phyloP scores from a whole-genome alignment of 2,113 vertebrate genomes.

The Onychorhynchus coronatus region DNA sequence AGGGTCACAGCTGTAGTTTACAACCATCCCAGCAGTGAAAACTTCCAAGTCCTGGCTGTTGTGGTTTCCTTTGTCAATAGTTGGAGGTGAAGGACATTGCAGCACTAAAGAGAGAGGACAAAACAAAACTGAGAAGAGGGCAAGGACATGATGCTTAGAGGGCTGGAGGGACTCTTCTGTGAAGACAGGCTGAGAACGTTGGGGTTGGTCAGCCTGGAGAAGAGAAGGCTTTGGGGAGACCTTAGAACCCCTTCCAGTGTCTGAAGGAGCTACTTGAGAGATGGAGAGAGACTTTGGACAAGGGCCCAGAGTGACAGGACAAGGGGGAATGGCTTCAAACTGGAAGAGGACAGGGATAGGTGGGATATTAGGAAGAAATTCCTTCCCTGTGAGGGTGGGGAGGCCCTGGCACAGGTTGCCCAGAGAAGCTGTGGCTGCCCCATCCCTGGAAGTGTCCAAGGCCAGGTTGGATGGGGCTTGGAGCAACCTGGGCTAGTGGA shows the following conservation, averaged over 20 bases:
- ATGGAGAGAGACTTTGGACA: not conserved
- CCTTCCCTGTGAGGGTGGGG: accelerated
- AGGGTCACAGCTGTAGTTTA: constrained; percentile 67
- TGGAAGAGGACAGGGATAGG: no score
- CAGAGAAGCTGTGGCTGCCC: not conserved
- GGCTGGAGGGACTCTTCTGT: not conserved
- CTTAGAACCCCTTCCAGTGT: not conserved
- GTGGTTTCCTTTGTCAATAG: constrained; percentile 44
- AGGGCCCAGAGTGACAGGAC: not conserved
- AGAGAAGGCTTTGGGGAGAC: not conserved
- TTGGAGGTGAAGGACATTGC: constrained; percentile 62
- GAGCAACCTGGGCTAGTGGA: accelerated
- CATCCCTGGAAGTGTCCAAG: not conserved
- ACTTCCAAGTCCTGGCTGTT: not conserved
- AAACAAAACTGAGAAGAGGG: not conserved
- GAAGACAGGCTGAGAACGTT: not conserved
- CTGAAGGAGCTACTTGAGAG: not conserved
- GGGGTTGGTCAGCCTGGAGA: not conserved
- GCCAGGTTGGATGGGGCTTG: not conserved
- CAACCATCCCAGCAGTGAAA: not conserved
- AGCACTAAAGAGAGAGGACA: not conserved
- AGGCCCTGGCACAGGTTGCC: not conserved
- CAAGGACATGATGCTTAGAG: accelerated
- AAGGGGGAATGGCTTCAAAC: not conserved
- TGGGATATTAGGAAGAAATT: not conserved